Percentiles rank a stretch among this genome's conserved stretches.
Evolutionary conservation across 2,797 vertebrate genomes (phyloP).

Genomic region (Scolopax rusticola): DNA sequence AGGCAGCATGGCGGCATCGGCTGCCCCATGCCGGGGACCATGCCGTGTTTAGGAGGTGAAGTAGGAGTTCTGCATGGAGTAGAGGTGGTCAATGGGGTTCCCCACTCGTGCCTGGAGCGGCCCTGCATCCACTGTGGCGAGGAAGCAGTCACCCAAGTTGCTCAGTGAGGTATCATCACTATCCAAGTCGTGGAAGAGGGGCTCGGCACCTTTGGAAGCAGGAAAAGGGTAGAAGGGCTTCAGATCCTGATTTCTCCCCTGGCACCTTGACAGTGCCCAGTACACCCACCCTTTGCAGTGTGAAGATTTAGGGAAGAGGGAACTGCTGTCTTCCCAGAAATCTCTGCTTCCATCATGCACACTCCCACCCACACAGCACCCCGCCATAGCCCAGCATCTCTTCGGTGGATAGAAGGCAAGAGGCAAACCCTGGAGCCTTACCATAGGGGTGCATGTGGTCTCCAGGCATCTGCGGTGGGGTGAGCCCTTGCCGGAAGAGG

Average conservation of each 20-base stretch:
- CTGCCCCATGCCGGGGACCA: background rate
- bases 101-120: slow-evolving; percentile 84
- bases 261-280: background rate
- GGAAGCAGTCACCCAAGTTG: slow-evolving; percentile 87
- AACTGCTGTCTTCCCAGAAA: background rate
- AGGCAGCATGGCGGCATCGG: background rate
- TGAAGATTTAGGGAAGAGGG: background rate
- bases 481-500: slow-evolving; percentile 94
- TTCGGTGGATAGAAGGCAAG: background rate
- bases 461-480: slow-evolving; percentile 97
- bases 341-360: fast-evolving
- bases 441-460: slow-evolving; percentile 98
- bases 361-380: background rate
- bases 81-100: slow-evolving; percentile 96
- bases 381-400: background rate
- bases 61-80: slow-evolving; percentile 99
- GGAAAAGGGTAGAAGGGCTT: background rate
- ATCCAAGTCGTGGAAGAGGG: slow-evolving; percentile 88
- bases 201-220: slow-evolving; percentile 84
- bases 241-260: background rate
- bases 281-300: background rate
- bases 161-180: slow-evolving; percentile 88
- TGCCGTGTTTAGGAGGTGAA: slow-evolving; percentile 88
- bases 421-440: slow-evolving; percentile 68
- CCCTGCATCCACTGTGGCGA: slow-evolving; percentile 84